Evolutionary conservation across 2,113 vertebrate species (phyloP), one percentile per base, ranked within the genome.

Genomic region (Cacatua alba): DNA sequence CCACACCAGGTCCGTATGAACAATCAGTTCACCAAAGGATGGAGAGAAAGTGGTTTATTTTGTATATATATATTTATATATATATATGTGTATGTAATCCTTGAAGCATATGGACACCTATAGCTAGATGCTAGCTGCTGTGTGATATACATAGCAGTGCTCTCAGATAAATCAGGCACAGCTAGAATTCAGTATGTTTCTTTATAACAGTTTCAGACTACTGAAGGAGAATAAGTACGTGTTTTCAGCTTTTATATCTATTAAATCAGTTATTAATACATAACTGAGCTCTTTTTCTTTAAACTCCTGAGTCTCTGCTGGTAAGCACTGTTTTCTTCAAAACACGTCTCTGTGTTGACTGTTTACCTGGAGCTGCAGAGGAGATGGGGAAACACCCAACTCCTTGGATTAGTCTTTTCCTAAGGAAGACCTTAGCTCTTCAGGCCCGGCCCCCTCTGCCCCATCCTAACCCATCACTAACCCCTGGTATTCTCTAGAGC

Each of bases 121-220:
- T 59, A 59, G 57, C 57, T 59, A 68, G 82, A 75, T 86, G 83
- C 76, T 86, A 39, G 86, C 83, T 96, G 82, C 86, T 93, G 72
- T 51, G 69, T 29, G 82, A 72, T 65, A 77, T 33, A 69, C 83
- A 62, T 72, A 87, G 74, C 77, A 72, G 88, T 7, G 59, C 88
- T 94, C 77, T 89, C 92, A 94, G 72, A 92, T 77, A 92, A 79
- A 88, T 75, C 78, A 91, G 65, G 77, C 92, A 94, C 41, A 86
- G 86, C 77, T 37, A 93, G 83, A 92, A 76, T 41, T 79, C 83
- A 70, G 69, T 26, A 44, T 15, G 71, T 29, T 76, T 79, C 86
- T 52, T 78, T 21, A 1, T 5, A 93, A 55, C 1, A 3, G 39
- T 28, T 88, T 74, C 41, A 1, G 3, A 33, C 43, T 43, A 65